Evolutionary conservation across 2,888 invertebrate genomes (phyloP), one percentile per base, ranked within the genome.

Genomic region (Adelphocoris suturalis): DNA sequence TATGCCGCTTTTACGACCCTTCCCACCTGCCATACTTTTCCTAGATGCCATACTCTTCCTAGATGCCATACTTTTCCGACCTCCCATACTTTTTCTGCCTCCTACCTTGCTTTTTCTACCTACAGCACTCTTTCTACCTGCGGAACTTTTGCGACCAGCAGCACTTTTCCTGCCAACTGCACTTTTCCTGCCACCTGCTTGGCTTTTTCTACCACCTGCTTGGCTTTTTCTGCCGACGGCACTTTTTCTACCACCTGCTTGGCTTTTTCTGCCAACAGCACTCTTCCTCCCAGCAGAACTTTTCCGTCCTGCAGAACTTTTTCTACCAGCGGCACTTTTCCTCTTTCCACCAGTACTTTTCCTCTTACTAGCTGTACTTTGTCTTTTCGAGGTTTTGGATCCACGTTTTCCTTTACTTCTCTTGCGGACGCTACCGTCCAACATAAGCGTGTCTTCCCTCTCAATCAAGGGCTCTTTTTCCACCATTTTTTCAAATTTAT

Each of bases 261-360:
- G 37, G 52, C 90, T 90, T 76, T 90, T 85, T 28, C 89, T 27
- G 19, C 88, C 88, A 23, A 78, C 78, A 2, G 88, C 76, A 27
- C 88, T 88, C n/a, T 88, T 88, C n/a, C 88, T 57, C 9, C 55
- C 52, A 27, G 37, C 68, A 14, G 14, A 5, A 27, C 89, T 89
- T 81, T 89, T 89, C 55, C 89, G 57, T 19, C 76, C 78, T 4
- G 23, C 84, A 0, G 37, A n/a, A 28, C 85, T 85, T 57, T 85
- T 81, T 27, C 14, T 19, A 16, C 84, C 78, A n/a, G 28, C 82
- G n/a, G 57, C 28, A 55, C 88, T 88, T 81, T 88, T 78, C 27
- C 88, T 78, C 27, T 75, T 76, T 12, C 87, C 75, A n/a, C 88
- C 88, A 13, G 80, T n/a, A 19, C 87, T 87, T 27, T 87, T 87